Evolutionary conservation across 1,140 invertebrate species (phyloP), one percentile per base, ranked within the genome.

Genomic region (Ectropis grisescens): DNA sequence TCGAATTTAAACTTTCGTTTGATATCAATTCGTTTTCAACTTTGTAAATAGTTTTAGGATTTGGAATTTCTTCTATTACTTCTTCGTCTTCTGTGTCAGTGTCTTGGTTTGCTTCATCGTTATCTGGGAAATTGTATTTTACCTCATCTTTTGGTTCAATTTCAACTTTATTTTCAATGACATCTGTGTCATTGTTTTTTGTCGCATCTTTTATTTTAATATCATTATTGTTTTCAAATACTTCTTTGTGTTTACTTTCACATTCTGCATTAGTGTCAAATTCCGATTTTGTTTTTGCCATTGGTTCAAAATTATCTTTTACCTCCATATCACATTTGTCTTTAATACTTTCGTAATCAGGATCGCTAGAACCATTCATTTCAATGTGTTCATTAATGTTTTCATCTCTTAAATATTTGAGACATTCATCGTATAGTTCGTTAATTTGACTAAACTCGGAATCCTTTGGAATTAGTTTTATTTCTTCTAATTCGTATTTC

Each of bases 391-490:
- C 31, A 11, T 50, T 42, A 2, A 39, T 33, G 36, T 39, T 48
- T 8, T 22, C 22, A 22, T 55, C 52, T 33, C 66, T 55, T 19
- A 80, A 53, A 49, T 76, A 80, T 31, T 46, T 54, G 2, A 80
- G 33, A 46, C 75, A 80, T 46, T 80, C 75, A 11, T 80, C 70
- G 35, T 80, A 80, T 0, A 80, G 23, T 46, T 65, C 41, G 31
- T 69, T 60, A 4, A 80, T 47, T 65, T 75, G 33, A 11, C 58
- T 49, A 25, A 44, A 66, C 33, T 74, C 72, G 3, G 15, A 19
- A 12, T 61, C 45, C 23, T 51, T 55, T 29, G 24, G 24, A 7
- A 26, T 6, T 26, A 26, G 45, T 39, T 19, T 11, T 37, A n/a
- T 14, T 29, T 33, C n/a, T 32, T 14, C 8, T 42, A 8, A 24